Evolutionary conservation across 2,113 vertebrate species (phyloP), one percentile per base, ranked within the genome.

Genomic region (Beaufortia kweichowensis): DNA sequence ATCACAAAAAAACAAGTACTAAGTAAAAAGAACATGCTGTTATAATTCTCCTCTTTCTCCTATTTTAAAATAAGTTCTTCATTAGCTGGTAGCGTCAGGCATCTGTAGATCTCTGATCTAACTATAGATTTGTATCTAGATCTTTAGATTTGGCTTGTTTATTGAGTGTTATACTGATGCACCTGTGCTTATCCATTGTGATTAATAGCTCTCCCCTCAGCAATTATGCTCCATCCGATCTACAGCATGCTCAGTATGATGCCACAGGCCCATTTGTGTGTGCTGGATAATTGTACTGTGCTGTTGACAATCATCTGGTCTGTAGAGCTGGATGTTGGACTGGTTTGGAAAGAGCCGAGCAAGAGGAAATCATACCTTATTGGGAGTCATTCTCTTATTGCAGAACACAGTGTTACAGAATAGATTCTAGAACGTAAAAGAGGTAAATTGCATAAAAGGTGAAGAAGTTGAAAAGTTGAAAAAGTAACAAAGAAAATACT

Each of bases 201-300:
- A 78, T 64, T 24, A 55, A 71, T 63, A 56, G 59, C 67, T 56
- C 48, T 31, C 26, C 57, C 53, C 56, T 77, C 43, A 41, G 31
- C 31, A 53, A 35, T 33, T 53, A 15, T 28, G 19, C 43, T n/a
- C 48, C n/a, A 17, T 62, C 48, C 2, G 50, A 57, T 24, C 31
- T 56, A 60, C 57, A 61, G 17, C 35, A 46, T 61, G 35, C 21
- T 46, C 55, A 28, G 19, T 43, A 43, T 53, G 31, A 68, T 53
- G 65, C 69, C 33, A 24, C 33, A 71, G 33, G 67, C 29, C 53
- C 39, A 26, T 74, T 39, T 61, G 56, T 74, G 71, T 56, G 56
- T 74, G 71, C 39, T 10, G 41, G 56, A 23, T 74, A 60, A 74
- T 74, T 74, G 24, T 62, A 61, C 19, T 23, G 53, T 72, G 69